Evolutionary conservation across 2,888 invertebrate genomes (phyloP), one percentile per base, ranked within the genome.

Genomic region (Philaethria dido): DNA sequence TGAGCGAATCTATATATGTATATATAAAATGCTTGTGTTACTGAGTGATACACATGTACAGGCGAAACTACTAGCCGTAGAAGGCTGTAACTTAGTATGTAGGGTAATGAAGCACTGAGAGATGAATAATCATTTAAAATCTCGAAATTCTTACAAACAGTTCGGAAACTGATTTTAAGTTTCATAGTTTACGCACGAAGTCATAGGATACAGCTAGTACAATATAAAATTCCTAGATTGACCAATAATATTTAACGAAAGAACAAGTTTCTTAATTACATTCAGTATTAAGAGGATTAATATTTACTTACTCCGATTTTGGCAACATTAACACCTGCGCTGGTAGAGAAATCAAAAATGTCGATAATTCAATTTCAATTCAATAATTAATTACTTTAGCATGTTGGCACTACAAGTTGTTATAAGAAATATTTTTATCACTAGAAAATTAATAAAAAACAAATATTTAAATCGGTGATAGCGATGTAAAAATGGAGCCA

Each of bases 1-100:
- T 65, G 55, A 44, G 70, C 66, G 50, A 68, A 68, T 65, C 64
- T n/a, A n/a, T n/a, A n/a, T n/a, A n/a, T n/a, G n/a, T n/a, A n/a
- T n/a, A n/a, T n/a, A n/a, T n/a, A n/a, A n/a, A n/a, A n/a, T n/a
- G n/a, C n/a, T n/a, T n/a, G n/a, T n/a, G n/a, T n/a, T n/a, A n/a
- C n/a, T n/a, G n/a, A n/a, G n/a, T n/a, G n/a, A n/a, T n/a, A n/a
- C n/a, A n/a, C n/a, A n/a, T n/a, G n/a, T n/a, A n/a, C n/a, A n/a
- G n/a, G n/a, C n/a, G n/a, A n/a, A n/a, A n/a, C n/a, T n/a, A n/a
- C n/a, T n/a, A n/a, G n/a, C n/a, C n/a, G n/a, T n/a, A n/a, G n/a
- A n/a, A n/a, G n/a, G n/a, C n/a, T n/a, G n/a, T n/a, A n/a, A n/a
- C n/a, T n/a, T n/a, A n/a, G n/a, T n/a, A n/a, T n/a, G n/a, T n/a